phyloP scores from a whole-genome alignment of 2,797 vertebrate species.

The Potorous gilbertii region DNA sequence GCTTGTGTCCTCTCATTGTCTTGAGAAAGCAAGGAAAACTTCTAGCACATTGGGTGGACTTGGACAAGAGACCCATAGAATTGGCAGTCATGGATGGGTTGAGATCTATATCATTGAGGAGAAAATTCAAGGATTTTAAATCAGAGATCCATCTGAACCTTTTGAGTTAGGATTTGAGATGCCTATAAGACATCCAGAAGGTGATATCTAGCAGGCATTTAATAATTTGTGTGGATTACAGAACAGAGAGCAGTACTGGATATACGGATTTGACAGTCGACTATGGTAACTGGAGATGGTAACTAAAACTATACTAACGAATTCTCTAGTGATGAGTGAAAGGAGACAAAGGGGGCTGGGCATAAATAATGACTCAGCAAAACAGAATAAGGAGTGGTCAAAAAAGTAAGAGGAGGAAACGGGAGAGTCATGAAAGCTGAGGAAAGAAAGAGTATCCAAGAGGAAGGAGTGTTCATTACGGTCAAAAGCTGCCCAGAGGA shows the following conservation, averaged over 20 bases:
- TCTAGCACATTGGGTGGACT: background rate
- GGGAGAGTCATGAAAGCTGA: background rate
- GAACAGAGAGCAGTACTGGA: background rate
- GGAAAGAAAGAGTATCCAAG: background rate
- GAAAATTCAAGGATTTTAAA: background rate
- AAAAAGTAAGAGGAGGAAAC: background rate
- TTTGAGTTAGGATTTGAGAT: background rate
- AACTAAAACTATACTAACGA: background rate
- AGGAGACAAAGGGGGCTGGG: background rate
- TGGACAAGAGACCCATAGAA: background rate
- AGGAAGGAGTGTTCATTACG: background rate
- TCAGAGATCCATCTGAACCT: background rate
- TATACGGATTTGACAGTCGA: background rate
- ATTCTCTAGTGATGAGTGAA: background rate
- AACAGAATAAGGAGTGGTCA: background rate
- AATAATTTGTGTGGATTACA: background rate
- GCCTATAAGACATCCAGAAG: background rate
- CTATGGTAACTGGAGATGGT: background rate
- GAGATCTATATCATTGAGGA: background rate
- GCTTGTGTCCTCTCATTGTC: background rate
- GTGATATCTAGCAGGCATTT: background rate
- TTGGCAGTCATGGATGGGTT: background rate
- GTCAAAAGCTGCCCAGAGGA: background rate
- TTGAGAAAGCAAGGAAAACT: background rate
- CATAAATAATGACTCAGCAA: background rate